Evolutionary conservation across 2,888 invertebrate genomes (phyloP), one percentile per base, ranked within the genome.

Genomic region (Lepidocyrtoides sp.): DNA sequence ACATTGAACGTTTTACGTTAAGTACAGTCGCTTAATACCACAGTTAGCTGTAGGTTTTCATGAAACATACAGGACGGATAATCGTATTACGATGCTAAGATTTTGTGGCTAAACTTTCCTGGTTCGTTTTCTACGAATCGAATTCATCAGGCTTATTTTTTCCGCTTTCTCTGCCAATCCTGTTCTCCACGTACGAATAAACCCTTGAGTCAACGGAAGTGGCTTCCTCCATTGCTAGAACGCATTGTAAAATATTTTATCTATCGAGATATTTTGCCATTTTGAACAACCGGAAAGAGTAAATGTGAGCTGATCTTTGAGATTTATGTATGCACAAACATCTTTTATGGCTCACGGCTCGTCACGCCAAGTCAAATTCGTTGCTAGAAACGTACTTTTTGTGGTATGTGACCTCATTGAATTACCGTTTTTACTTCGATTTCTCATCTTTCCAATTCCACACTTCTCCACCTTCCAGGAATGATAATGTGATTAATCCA

Each of bases 331-430:
- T 60, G 4, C 60, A 60, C 60, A 7, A 26, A 26, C 60, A 4
- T 2, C 4, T 57, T 57, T 69, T 63, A 1, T 23, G 7, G 69
- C 5, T 69, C 23, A 41, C 48, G 75, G 72, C 82, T 83, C 83
- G 89, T 83, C 81, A 72, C 75, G 75, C 51, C 32, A 69, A 69
- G 41, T 41, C 41, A 69, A 69, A 41, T 23, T 14, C 36, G 12
- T 17, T 2, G 23, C 2, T 17, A 69, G 41, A 0, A 36, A 36
- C 17, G 5, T 29, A 66, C 60, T 60, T 89, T 57, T 44, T 72
- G 44, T n/a, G n/a, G n/a, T n/a, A n/a, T 10, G 72, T 83, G 82
- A 82, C 89, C 82, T 72, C 82, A 82, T 75, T 72, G 82, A 82
- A 89, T 89, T 82, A 63, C 41, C 41, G 10, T 69, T 69, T 48